phyloP scores from a whole-genome alignment of 2,888 invertebrate genomes.

The Pollenia labialis region DNA sequence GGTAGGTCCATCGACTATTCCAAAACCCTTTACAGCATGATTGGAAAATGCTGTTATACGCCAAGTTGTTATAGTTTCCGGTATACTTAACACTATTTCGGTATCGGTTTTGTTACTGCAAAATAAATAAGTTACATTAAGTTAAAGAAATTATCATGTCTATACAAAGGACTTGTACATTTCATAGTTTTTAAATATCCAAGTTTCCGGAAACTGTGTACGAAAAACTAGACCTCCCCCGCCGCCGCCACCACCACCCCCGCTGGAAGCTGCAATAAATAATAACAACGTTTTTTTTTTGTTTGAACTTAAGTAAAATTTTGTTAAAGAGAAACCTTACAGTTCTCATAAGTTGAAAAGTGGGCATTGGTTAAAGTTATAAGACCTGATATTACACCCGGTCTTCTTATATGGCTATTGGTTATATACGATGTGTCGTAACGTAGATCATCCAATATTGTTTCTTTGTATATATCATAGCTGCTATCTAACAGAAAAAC shows the following conservation, averaged over 20 bases:
- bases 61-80: constrained; percentile 92
- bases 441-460: constrained; percentile 23
- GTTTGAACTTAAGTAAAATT: too few species aligned
- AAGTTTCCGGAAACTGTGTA: constrained; percentile 87
- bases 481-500: constrained; percentile 28
- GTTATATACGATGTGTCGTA: constrained; percentile 24
- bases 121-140: neutral
- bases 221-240: neutral
- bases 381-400: constrained; percentile 76
- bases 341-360: constrained; percentile 75
- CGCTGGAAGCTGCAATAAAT: neutral
- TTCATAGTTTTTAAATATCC: constrained; percentile 86
- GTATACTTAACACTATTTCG: constrained; percentile 82
- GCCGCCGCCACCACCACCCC: neutral
- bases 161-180: constrained; percentile 46
- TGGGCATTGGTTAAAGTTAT: constrained; percentile 81
- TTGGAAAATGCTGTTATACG: constrained; percentile 91
- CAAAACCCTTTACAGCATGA: constrained; percentile 89
- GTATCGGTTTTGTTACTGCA: constrained; percentile 37
- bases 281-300: neutral
- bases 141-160: neutral
- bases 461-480: constrained; percentile 73
- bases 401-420: neutral
- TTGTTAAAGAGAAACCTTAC: constrained; percentile 74
- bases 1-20: constrained; percentile 86